Conservation (phyloP, 2,888 invertebrate species). For the Drosophila pseudotalamancana region DNA sequence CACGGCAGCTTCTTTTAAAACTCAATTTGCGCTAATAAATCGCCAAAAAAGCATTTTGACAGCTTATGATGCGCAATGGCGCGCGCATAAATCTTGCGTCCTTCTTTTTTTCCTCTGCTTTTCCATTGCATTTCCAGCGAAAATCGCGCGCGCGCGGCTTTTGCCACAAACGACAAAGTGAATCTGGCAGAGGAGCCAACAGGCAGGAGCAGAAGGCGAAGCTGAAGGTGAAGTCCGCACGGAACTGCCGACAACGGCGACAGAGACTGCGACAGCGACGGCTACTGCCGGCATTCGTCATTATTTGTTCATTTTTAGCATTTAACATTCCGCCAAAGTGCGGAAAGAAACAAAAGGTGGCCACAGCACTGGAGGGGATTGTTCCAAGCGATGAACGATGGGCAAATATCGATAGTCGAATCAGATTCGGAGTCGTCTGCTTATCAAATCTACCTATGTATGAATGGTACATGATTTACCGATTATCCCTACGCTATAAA, state of each 20-base stretch:
- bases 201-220: conserved; percentile 13
- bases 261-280: conserved; percentile 11
- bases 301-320: conserved; percentile 83
- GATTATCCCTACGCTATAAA: too few relatives aligned
- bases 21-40: conserved; percentile 84
- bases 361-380: conserved; percentile 19
- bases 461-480: too few relatives aligned
- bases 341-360: conserved; percentile 21
- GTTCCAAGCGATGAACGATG: conserved; percentile 10
- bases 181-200: conserved; percentile 17
- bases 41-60: conserved; percentile 82
- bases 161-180: conserved; percentile 51
- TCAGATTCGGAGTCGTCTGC: too few relatives aligned
- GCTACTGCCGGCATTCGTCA: conserved; percentile 78
- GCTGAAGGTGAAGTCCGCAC: background rate
- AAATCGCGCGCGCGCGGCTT: conserved; percentile 55
- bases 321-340: conserved; percentile 82
- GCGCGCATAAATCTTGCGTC: conserved; percentile 73
- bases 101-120: conserved; percentile 45
- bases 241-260: conserved; percentile 4
- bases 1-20: conserved; percentile 77
- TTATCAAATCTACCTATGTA: too few relatives aligned
- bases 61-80: conserved; percentile 80
- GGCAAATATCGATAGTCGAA: conserved; percentile 12
- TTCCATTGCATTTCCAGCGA: conserved; percentile 55